phyloP scores from a whole-genome alignment of 2,888 invertebrate genomes.

The Dendrolimus pini region DNA sequence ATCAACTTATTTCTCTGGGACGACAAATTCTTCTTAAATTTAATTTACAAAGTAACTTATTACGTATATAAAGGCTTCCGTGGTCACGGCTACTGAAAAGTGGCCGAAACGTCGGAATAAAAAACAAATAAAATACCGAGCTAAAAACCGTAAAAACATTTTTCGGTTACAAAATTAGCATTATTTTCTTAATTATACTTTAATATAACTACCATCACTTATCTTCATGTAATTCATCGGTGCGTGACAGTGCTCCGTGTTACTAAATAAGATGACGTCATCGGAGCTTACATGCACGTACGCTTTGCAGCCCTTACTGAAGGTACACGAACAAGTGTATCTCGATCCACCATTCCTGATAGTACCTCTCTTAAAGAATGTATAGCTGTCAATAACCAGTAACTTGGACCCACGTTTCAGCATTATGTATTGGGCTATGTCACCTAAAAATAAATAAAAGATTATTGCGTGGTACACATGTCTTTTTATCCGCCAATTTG shows the following conservation, averaged over 20 bases:
- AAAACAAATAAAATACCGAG: no score
- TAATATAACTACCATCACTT: constrained; percentile 8
- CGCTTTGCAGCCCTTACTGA: constrained; percentile 23
- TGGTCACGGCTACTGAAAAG: no score
- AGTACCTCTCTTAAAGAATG: constrained; percentile 17
- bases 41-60: no score
- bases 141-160: no score
- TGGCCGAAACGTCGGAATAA: no score
- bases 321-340: constrained; percentile 22
- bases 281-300: constrained; percentile 19
- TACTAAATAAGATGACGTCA: constrained; percentile 13
- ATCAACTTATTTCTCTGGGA: no score
- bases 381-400: constrained; percentile 20
- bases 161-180: no score
- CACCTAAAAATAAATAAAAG: not conserved
- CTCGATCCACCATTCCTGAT: constrained; percentile 16
- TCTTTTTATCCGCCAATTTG: no score
- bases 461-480: no score
- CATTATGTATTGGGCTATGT: constrained; percentile 14
- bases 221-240: constrained; percentile 13
- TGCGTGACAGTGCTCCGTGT: constrained; percentile 19
- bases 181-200: constrained; percentile 2
- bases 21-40: no score
- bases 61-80: no score
- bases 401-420: constrained; percentile 18